phyloP scores from a whole-genome alignment of 37 sponge, comb jelly and placozoan species.

The Crambe crambe region DNA sequence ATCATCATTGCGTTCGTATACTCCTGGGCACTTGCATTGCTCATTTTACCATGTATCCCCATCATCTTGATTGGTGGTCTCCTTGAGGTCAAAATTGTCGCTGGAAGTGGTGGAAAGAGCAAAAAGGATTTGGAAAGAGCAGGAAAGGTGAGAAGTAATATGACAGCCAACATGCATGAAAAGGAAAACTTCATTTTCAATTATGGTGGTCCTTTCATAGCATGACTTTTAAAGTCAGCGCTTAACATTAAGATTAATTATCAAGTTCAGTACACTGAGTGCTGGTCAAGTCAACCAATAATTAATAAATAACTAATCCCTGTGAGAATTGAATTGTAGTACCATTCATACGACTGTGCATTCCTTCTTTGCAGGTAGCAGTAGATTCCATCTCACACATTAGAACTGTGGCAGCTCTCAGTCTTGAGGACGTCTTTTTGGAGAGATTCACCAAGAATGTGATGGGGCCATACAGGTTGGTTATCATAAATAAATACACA shows the following conservation, averaged over 20 bases:
- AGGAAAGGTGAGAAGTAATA: slow-evolving; percentile 59
- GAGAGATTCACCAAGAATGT: slow-evolving; percentile 12
- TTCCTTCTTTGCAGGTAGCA: slow-evolving; percentile 32
- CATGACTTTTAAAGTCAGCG: no score
- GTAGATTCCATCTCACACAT: slow-evolving; percentile 81
- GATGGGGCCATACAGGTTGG: slow-evolving; percentile 43
- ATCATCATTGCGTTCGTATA: slow-evolving; percentile 64
- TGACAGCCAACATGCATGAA: no score
- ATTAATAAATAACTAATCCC: no score
- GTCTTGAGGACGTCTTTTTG: slow-evolving; percentile 51
- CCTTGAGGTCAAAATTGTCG: slow-evolving; percentile 36
- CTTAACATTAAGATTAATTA: no score
- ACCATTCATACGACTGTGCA: no score
- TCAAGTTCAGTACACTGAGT: no score
- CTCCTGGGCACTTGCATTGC: slow-evolving; percentile 66
- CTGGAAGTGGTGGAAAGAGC: slow-evolving; percentile 40
- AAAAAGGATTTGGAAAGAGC: slow-evolving; percentile 69
- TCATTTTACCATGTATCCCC: slow-evolving; percentile 64
- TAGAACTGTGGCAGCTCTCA: slow-evolving; percentile 74
- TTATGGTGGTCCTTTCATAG: neutral
- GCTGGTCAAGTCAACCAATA: no score
- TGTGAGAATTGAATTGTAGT: no score
- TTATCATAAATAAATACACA: neutral
- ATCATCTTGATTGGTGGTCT: slow-evolving; percentile 47
- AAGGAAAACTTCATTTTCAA: neutral